phyloP scores from a whole-genome alignment of 1,140 invertebrate species.

The Lithobius niger region DNA sequence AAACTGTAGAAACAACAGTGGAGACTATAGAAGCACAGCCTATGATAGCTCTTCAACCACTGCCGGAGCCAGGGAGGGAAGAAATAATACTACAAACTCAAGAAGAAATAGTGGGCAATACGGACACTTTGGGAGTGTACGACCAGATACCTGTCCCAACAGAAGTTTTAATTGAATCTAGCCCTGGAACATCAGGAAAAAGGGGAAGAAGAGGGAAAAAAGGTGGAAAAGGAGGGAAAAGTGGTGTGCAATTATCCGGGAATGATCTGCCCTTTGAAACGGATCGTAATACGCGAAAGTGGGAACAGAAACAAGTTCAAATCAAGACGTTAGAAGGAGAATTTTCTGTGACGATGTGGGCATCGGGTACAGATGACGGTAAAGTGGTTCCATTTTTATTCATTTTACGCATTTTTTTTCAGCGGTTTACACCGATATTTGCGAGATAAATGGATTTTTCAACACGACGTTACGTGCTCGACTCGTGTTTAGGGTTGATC shows the following conservation, averaged over 20 bases:
- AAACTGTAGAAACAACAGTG: slow-evolving; percentile 59
- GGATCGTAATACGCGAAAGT: slow-evolving; percentile 44
- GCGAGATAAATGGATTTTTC: too few relatives aligned
- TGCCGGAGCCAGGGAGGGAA: slow-evolving; percentile 49
- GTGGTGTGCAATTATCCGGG: slow-evolving; percentile 10
- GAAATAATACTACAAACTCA: slow-evolving; percentile 65
- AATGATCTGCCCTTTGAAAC: slow-evolving; percentile 26
- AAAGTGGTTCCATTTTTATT: too few relatives aligned
- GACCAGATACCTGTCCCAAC: slow-evolving; percentile 44
- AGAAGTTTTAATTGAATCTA: slow-evolving; percentile 59
- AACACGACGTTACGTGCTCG: too few relatives aligned
- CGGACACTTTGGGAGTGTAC: slow-evolving; percentile 33
- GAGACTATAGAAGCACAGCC: slow-evolving; percentile 47
- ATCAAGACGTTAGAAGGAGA: slow-evolving; percentile 96
- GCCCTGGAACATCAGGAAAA: slow-evolving; percentile 46
- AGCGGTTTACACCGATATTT: too few relatives aligned
- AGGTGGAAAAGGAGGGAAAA: slow-evolving; percentile 30
- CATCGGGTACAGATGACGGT: slow-evolving; percentile 77
- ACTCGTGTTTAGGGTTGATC: too few relatives aligned
- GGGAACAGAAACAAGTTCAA: slow-evolving; percentile 97
- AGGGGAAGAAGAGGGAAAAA: slow-evolving; percentile 27
- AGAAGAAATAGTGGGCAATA: slow-evolving; percentile 59
- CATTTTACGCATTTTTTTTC: too few relatives aligned
- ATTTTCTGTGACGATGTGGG: slow-evolving; percentile 98
- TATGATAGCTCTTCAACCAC: slow-evolving; percentile 54